Evolutionary conservation across 2,797 vertebrate genomes (phyloP), one percentile per base, ranked within the genome.

Genomic region (Balearica regulorum): DNA sequence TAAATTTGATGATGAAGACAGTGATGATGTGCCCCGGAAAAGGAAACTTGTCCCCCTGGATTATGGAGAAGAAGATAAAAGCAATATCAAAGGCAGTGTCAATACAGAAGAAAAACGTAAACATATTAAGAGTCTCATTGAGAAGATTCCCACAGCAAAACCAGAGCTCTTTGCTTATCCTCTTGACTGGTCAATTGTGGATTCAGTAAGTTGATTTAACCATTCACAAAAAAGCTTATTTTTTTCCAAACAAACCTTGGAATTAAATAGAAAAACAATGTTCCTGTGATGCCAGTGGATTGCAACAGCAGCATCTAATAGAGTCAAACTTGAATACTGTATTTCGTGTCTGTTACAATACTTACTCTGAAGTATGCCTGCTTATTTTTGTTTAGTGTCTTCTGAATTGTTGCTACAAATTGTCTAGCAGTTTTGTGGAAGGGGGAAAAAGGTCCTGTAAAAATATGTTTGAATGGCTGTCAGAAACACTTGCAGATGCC

Each of bases 91-190:
- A 97, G 99, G 99, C 97, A 98, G 97, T 11, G 99, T 99, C 72
- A 99, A 99, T 96, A 98, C 98, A 2, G 99, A 99, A 97, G 99
- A 99, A 97, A 99, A 99, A 94, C 99, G 99, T 62, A 99, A 99
- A 97, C 99, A 99, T 97, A 99, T 99, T 96, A 99, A 99, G 97
- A 99, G 98, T 97, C 98, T 99, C 35, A 99, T 99, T 37, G 99
- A 99, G 96, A 99, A 99, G 98, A 99, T 99, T 58, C 99, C 99
- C 66, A 99, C 99, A 6, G 99, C 98, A 55, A 99, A 99, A 97
- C 99, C 99, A 1, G 99, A 99, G 97, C 99, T 99, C 68, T 99
- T 99, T 97, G 99, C 98, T 84, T 99, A 99, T 98, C 99, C 99
- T 13, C 98, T 99, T 79, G 99, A 99, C 97, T 99, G 99, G 98